Evolutionary conservation across 2,888 invertebrate genomes (phyloP).

Genomic region (Rotaria socialis): DNA sequence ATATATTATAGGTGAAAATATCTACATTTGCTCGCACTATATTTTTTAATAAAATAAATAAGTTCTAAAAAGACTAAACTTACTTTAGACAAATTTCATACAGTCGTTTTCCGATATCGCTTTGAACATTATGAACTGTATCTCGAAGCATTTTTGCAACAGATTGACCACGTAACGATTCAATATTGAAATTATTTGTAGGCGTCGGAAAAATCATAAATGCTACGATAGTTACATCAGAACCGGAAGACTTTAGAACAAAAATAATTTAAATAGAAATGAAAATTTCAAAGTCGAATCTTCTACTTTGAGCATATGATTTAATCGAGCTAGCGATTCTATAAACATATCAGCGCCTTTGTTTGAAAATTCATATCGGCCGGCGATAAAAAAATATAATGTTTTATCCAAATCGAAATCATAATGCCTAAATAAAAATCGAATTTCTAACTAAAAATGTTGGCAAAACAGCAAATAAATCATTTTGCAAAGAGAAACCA

Average conservation of each 20-base stretch:
- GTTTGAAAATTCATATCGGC: conserved; percentile 95
- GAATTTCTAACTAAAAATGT: not conserved
- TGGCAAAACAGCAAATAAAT: no score
- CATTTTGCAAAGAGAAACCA: not conserved
- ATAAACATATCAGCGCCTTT: conserved; percentile 98
- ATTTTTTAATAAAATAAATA: no score
- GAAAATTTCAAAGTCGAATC: not conserved
- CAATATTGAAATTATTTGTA: conserved; percentile 97
- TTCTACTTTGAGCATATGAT: conserved; percentile 82
- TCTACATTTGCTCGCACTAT: no score
- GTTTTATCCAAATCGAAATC: conserved; percentile 98
- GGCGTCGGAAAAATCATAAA: conserved; percentile 95
- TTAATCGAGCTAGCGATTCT: conserved; percentile 86
- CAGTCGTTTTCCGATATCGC: conserved; percentile 83
- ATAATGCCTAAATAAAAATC: conserved; percentile 66
- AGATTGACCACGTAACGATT: conserved; percentile 91
- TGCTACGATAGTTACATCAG: conserved; percentile 89
- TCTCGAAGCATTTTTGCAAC: conserved; percentile 90
- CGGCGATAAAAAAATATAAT: conserved; percentile 94
- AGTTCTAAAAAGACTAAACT: not conserved
- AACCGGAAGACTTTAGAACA: conserved; percentile 59
- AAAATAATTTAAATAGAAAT: not conserved
- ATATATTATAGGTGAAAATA: no score
- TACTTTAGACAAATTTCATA: conserved; percentile 77
- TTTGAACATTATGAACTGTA: conserved; percentile 84